Percentiles rank a stretch among this genome's conserved stretches.
Conservation (phyloP, 2,888 invertebrate genomes). For the Bombylius major region DNA sequence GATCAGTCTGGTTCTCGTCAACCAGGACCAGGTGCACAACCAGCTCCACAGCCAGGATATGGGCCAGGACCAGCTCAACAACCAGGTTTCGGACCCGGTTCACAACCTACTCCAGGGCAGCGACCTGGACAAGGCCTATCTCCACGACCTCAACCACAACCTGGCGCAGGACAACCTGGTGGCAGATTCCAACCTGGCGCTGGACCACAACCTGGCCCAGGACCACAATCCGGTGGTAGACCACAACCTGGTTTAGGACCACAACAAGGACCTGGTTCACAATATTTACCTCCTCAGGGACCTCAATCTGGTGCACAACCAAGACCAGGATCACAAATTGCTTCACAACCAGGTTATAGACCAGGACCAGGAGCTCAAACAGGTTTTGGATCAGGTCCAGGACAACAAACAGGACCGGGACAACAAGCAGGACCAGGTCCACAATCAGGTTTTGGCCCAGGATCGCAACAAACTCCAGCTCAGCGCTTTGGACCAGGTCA, state of each 20-base stretch:
- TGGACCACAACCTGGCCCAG: not conserved
- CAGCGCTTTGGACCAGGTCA: not conserved
- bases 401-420: not conserved
- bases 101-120: slow-evolving; percentile 14
- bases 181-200: not conserved
- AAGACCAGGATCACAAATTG: not conserved
- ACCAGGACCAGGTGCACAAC: slow-evolving; percentile 11
- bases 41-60: slow-evolving; percentile 1
- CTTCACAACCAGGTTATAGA: not conserved
- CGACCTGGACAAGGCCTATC: not conserved
- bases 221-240: not conserved
- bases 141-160: not conserved
- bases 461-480: not conserved
- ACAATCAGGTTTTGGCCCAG: not conserved
- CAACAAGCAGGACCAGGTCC: not conserved
- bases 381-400: not conserved
- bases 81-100: not conserved
- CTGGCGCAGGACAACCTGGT: not conserved
- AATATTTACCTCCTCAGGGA: not conserved
- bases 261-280: not conserved
- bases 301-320: not conserved
- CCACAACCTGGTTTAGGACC: not conserved
- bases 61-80: slow-evolving; percentile 8
- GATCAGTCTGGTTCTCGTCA: not conserved
- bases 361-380: slow-evolving; percentile 3